Evolutionary conservation across 2,888 invertebrate species (phyloP).

Genomic region (Lochmaea crataegi): DNA sequence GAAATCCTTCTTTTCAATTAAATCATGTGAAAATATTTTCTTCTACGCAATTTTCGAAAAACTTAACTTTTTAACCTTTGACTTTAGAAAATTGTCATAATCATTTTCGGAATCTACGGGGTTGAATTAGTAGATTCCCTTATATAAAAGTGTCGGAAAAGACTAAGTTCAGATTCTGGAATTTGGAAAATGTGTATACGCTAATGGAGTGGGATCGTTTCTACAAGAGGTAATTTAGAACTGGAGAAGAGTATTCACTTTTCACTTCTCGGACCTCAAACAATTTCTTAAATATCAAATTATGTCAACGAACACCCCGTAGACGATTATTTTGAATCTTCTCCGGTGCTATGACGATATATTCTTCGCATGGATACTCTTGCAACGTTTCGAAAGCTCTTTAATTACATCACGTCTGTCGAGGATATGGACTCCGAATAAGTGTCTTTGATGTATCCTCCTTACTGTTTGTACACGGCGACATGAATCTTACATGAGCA

Average conservation of each 20-base stretch:
- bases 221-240: no score
- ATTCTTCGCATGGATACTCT: slow-evolving; percentile 46
- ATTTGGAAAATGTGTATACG: no score
- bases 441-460: slow-evolving; percentile 65
- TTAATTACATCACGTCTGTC: slow-evolving; percentile 62
- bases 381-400: slow-evolving; percentile 36
- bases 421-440: slow-evolving; percentile 55
- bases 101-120: no score
- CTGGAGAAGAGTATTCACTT: no score
- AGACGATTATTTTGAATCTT: slow-evolving; percentile 17
- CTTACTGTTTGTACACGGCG: slow-evolving; percentile 63
- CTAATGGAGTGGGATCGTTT: no score
- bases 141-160: no score
- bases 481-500: slow-evolving; percentile 65
- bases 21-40: slow-evolving; percentile 54
- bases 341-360: slow-evolving; percentile 47
- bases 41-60: slow-evolving; percentile 4
- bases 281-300: no score
- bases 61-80: no score
- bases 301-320: neutral
- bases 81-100: no score
- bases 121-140: no score
- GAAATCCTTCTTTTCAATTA: slow-evolving; percentile 52
- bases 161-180: no score
- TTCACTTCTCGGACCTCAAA: no score